Evolutionary conservation across 2,888 invertebrate genomes (phyloP).

Genomic region (Criorhina ranunculi): DNA sequence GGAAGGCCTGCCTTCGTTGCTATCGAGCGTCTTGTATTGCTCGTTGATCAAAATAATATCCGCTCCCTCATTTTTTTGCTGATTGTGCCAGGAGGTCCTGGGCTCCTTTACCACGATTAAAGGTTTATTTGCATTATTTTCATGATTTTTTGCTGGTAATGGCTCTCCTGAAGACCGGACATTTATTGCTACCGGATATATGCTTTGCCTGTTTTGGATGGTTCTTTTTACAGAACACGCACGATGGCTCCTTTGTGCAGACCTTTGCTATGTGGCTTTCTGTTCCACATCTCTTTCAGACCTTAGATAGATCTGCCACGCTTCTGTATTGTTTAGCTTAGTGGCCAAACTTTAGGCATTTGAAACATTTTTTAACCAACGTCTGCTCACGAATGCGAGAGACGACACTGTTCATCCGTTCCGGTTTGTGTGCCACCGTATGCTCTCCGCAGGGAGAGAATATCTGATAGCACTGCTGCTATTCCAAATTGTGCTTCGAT

Average conservation of each 20-base stretch:
- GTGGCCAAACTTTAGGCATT: too few species aligned
- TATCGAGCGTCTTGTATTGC: not conserved
- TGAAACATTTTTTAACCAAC: too few species aligned
- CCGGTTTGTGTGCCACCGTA: too few species aligned
- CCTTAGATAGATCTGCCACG: not conserved
- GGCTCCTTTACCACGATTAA: not conserved
- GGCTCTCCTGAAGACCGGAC: slow-evolving; percentile 14
- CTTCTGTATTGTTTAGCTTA: not conserved
- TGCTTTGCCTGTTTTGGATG: slow-evolving; percentile 4
- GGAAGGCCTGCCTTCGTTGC: slow-evolving; percentile 10
- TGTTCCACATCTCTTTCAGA: slow-evolving; percentile 9
- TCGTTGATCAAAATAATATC: slow-evolving; percentile 8
- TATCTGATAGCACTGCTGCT: not conserved
- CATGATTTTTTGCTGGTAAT: not conserved
- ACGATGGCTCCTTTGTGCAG: not conserved
- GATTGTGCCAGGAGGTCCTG: slow-evolving; percentile 1
- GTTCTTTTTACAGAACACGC: slow-evolving; percentile 14
- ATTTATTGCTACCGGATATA: not conserved
- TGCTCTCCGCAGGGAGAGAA: too few species aligned
- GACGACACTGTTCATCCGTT: too few species aligned
- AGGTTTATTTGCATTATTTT: slow-evolving; percentile 17
- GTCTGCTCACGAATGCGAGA: too few species aligned
- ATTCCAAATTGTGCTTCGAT: not conserved
- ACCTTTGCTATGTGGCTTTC: slow-evolving; percentile 36
- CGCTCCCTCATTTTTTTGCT: not conserved